Percentiles rank a stretch among this genome's conserved stretches.
phyloP scores from a whole-genome alignment of 2,113 vertebrate genomes.

The Dolichallabes microphthalmus region DNA sequence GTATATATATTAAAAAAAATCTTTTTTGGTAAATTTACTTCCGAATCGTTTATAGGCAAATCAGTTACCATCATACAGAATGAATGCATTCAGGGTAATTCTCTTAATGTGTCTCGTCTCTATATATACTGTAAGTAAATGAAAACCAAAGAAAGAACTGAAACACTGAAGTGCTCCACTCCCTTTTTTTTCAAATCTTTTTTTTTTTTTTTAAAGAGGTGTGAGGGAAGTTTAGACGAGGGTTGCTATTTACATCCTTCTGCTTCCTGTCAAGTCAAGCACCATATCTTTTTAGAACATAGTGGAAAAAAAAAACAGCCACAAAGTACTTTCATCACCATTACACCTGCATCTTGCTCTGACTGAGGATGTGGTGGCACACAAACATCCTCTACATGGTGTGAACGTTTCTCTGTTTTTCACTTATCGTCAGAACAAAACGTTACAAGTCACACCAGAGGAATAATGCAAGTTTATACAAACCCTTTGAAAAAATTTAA shows the following conservation, averaged over 20 bases:
- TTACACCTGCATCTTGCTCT: not conserved
- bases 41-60: not conserved
- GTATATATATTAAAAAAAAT: too few species aligned
- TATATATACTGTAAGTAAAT: not conserved
- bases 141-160: not conserved
- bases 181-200: not conserved
- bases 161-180: not conserved
- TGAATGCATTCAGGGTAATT: not conserved
- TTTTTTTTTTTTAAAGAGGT: not conserved
- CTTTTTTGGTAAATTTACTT: not conserved
- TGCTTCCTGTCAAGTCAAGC: slow-evolving; percentile 2
- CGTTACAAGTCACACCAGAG: not conserved
- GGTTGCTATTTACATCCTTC: not conserved
- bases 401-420: slow-evolving; percentile 2
- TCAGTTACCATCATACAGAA: not conserved
- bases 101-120: not conserved
- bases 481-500: too few species aligned
- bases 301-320: slow-evolving; percentile 15
- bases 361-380: slow-evolving; percentile 29
- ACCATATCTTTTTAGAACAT: slow-evolving; percentile 1
- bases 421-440: not conserved
- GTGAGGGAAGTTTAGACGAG: not conserved
- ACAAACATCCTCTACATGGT: slow-evolving; percentile 3
- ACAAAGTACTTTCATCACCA: not conserved
- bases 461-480: not conserved